These are phyloP conservation scores for Temnothorax rugatulus DNA, from an alignment of 2,888 invertebrate genomes.

Conservation along the genomic window DNA sequence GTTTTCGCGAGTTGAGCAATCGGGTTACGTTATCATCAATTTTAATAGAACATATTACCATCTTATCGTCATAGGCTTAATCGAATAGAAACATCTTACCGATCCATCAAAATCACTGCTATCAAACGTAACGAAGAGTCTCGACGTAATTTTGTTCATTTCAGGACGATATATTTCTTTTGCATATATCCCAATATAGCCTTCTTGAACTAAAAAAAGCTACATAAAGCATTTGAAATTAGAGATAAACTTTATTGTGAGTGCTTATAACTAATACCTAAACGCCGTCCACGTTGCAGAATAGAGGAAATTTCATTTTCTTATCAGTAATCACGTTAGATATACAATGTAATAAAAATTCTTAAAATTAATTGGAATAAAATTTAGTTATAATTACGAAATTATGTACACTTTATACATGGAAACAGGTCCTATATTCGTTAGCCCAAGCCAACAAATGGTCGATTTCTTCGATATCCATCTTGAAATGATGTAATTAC, in stretches of 20 bases:
- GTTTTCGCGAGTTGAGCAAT: background rate
- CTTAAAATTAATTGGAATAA: constrained; percentile 5
- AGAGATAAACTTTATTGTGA: background rate
- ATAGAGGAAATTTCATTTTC: background rate
- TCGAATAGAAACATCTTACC: no score
- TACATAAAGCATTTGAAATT: background rate
- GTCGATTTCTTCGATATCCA: background rate
- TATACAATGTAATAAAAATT: background rate
- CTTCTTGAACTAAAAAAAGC: background rate
- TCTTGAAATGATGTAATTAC: constrained; percentile 33
- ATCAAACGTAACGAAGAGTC: background rate
- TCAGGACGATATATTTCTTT: background rate
- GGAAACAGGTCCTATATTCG: background rate
- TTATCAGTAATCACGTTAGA: background rate
- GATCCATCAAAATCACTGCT: background rate
- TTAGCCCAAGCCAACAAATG: background rate
- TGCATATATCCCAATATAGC: background rate
- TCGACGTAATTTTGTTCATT: background rate
- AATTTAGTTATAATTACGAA: constrained; percentile 6
- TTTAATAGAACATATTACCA: background rate
- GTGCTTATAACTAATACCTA: background rate
- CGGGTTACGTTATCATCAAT: background rate
- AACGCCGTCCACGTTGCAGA: background rate
- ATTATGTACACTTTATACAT: constrained; percentile 37
- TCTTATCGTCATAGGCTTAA: no score